Evolutionary conservation across 2,888 invertebrate genomes (phyloP).

Genomic region (Calephelis perditalis): DNA sequence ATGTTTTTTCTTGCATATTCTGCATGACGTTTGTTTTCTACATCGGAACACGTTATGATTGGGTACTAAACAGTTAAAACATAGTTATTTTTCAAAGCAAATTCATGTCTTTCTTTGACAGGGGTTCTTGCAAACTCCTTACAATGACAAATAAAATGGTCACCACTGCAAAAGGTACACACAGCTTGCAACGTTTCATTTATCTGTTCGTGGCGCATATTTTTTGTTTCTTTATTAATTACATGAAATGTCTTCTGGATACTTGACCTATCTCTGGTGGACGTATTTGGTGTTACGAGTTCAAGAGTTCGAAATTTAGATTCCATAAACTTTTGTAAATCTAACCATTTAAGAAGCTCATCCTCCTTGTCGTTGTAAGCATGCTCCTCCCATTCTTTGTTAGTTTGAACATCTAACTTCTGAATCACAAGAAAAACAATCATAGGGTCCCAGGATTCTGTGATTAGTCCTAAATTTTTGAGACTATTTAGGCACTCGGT

Average conservation of each 20-base stretch:
- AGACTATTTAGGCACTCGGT: constrained; percentile 18
- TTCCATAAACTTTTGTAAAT: constrained; percentile 27
- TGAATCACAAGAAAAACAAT: constrained; percentile 23
- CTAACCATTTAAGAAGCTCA: background rate
- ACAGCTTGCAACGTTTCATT: background rate
- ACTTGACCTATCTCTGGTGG: background rate
- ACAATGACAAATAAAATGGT: constrained; percentile 22
- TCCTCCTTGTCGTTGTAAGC: background rate
- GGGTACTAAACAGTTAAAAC: constrained; percentile 24
- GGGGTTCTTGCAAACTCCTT: constrained; percentile 20
- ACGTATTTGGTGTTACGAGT: constrained; percentile 19
- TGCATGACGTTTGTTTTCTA: constrained; percentile 24
- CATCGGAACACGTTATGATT: constrained; percentile 23
- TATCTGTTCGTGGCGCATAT: background rate
- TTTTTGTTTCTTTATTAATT: background rate
- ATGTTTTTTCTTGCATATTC: constrained; percentile 25
- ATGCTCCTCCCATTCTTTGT: background rate
- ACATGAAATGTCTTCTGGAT: constrained; percentile 15
- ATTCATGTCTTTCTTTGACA: constrained; percentile 15
- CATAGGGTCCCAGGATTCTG: constrained; percentile 26
- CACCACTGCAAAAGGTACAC: constrained; percentile 22
- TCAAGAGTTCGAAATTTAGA: constrained; percentile 32
- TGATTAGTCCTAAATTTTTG: constrained; percentile 24
- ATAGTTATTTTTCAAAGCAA: constrained; percentile 20
- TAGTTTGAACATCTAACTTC: constrained; percentile 17